Base-by-base conservation (phyloP, 2,797 vertebrate species). In the Cynodonichthys magdalenae region DNA sequence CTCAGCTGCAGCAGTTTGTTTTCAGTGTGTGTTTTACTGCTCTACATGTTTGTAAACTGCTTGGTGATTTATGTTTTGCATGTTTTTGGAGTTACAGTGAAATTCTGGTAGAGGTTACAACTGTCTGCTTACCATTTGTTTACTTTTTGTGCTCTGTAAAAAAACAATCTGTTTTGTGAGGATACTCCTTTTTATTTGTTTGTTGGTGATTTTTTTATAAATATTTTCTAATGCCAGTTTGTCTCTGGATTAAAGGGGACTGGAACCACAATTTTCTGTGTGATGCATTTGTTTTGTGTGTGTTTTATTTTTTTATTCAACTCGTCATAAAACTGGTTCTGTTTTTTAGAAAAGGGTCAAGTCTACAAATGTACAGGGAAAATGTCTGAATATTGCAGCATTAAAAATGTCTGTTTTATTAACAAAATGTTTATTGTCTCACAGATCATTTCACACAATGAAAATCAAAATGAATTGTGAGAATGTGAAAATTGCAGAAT, bases 21-120 rank as follows among this genome's bases (percentile, higher is more conserved):
- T 75, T 90, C 94, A 0, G 87, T 98, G 6, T 86, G 79, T 76
- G 63, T 95, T 63, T 82, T 99, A 39, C 63, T 94, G 47, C 45
- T 81, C 1, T 97, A 99, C 83, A 99, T 98, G 96, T 95, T 98
- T 69, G 59, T 73, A 0, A 99, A 96, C 79, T 95, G 94, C 74
- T 85, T 87, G 56, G 51, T 94, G 64, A 91, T 95, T 68, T 91
- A 92, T 71, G 15, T 93, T 77, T 87, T 99, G 69, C 93, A 97
- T 44, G 57, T 94, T 6, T 92, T 87, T 77, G 92, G 93, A 70
- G 91, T 96, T 74, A 93, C 92, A 57, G 50, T 96, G 15, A 98
- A 99, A 85, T 96, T 95, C 80, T 98, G 96, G 95, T 99, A 12
- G 66, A 20, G 18, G 27, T 39, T 11, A 3, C 27, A 20, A 3